Base-by-base conservation (phyloP, 2,888 invertebrate species). In the Maniola hyperantus region DNA sequence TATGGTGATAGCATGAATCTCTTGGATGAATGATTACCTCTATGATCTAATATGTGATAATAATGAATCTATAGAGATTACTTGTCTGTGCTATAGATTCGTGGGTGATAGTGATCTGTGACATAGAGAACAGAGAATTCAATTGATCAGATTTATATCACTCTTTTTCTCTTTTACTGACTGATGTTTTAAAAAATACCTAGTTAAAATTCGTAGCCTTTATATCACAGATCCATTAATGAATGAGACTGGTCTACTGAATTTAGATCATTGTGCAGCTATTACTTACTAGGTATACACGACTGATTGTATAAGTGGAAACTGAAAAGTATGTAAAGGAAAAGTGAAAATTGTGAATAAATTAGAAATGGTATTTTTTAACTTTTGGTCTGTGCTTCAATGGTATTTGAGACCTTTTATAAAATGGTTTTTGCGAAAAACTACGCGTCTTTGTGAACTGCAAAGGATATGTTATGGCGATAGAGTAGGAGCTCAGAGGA, bases 401-500 rank as follows among this genome's bases (percentile, higher is more conserved):
- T 95, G 94, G 92, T 96, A 96, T 85, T 85, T 97, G 58, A 94
- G 98, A 77, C 97, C 97, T n/a, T 91, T 97, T 73, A 93, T 97
- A 62, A 99, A 99, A 91, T 98, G 98, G 97, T 95, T 98, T 81
- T 88, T 98, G 34, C 94, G 96, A 69, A 95, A 95, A 81, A 96
- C 97, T 36, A 98, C 98, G 1, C 95, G 96, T 67, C 93, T 98
- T 71, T 98, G 98, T 85, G 99, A 99, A 88, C 90, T 99, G 42
- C 98, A 99, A 85, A 94, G 99, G 78, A 96, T 99, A 69, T 97
- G 98, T 81, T 98, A 98, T 83, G 97, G 97, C 11, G 95, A 96
- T 76, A 89, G 93, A 61, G 86, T 93, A 58, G 98, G 97, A 1
- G 95, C 96, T 46, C 89, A 93, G 44, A 93, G 98, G 74, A 94